These are phyloP conservation scores for Esperia sulphurella DNA, from an alignment of 2,888 invertebrate species.

Conservation along the genomic window DNA sequence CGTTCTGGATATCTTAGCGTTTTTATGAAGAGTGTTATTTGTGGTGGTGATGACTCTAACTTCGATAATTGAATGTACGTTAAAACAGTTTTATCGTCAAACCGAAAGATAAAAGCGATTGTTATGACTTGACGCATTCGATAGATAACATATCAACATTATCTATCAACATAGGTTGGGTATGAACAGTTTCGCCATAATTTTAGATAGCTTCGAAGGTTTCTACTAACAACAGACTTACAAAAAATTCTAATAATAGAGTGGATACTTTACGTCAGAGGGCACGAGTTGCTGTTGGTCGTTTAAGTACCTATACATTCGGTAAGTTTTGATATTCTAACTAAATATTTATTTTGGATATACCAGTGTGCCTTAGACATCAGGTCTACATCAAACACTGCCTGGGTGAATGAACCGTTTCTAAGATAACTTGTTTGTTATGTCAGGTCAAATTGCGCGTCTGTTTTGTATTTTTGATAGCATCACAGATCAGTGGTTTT, in stretches of 20 bases:
- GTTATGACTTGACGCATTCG: conserved; percentile 35
- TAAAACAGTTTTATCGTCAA: conserved; percentile 17
- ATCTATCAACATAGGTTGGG: conserved; percentile 11
- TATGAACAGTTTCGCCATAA: conserved; percentile 26
- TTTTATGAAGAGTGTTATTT: too few relatives aligned
- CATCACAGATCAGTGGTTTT: neutral
- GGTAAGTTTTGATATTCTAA: neutral
- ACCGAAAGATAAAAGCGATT: conserved; percentile 37
- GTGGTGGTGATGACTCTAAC: neutral
- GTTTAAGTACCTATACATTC: too few relatives aligned
- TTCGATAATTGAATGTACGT: neutral
- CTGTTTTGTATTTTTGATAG: neutral
- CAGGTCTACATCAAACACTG: neutral
- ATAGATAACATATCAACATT: conserved; percentile 47
- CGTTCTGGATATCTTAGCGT: neutral
- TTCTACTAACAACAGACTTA: conserved; percentile 3
- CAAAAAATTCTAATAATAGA: neutral
- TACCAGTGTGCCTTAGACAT: neutral
- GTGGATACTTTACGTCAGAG: too few relatives aligned
- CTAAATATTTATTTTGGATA: too few relatives aligned
- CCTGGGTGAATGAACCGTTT: neutral
- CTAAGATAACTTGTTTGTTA: neutral
- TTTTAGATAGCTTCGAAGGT: conserved; percentile 27
- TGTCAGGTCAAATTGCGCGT: neutral
- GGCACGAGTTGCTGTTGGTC: too few relatives aligned